Evolutionary conservation across 2,113 vertebrate species (phyloP).

Genomic region (Osmerus mordax): DNA sequence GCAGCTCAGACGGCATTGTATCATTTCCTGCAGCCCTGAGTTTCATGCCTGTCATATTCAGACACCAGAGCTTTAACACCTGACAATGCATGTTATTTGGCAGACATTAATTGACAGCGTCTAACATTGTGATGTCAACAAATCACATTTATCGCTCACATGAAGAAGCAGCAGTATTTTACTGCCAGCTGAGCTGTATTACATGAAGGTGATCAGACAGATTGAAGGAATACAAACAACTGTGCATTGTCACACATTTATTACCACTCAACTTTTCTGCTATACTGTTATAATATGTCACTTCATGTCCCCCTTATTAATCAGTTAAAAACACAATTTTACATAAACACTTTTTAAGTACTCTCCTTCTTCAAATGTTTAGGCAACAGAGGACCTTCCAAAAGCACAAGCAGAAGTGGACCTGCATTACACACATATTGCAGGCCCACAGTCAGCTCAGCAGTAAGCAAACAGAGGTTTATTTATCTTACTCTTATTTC

Average conservation of each 20-base stretch:
- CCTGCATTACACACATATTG: constrained; percentile 13
- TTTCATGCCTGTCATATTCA: constrained; percentile 5
- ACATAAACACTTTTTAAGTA: too few relatives aligned
- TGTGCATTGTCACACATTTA: neutral
- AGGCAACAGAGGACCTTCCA: constrained; percentile 27
- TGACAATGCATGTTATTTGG: constrained; percentile 7
- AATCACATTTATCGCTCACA: constrained; percentile 4
- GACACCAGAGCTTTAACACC: constrained; percentile 11
- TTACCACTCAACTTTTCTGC: neutral
- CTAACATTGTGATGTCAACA: neutral
- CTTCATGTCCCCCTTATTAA: neutral
- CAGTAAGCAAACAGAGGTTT: constrained; percentile 38
- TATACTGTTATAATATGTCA: neutral
- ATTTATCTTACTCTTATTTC: constrained; percentile 36
- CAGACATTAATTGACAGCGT: constrained; percentile 12
- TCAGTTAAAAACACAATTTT: neutral
- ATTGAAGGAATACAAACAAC: neutral
- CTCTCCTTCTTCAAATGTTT: neutral
- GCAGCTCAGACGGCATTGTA: neutral
- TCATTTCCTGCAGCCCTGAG: constrained; percentile 9
- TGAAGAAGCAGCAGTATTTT: neutral
- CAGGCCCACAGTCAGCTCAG: constrained; percentile 26
- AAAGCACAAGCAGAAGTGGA: constrained; percentile 23
- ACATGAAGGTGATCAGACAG: constrained; percentile 1
- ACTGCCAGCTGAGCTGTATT: constrained; percentile 15